Conservation (phyloP, 2,113 vertebrate species). For the Syrrhaptes paradoxus region DNA sequence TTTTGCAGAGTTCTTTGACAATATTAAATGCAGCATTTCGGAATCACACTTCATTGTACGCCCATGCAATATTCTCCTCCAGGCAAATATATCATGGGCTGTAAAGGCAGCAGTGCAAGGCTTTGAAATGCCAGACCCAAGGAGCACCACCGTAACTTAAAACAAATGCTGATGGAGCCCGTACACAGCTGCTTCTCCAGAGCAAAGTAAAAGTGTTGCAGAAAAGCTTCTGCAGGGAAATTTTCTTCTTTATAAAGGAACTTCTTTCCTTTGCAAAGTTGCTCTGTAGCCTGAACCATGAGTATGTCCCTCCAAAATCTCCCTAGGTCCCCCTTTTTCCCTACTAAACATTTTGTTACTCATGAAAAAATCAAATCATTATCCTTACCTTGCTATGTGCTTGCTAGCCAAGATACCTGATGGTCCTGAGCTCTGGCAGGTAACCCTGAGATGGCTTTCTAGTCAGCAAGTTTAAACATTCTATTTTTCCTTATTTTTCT, state of each 20-base stretch:
- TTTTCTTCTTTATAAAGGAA: not conserved
- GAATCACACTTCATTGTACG: not conserved
- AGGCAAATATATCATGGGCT: not conserved
- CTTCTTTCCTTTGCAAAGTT: not conserved
- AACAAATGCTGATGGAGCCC: not conserved
- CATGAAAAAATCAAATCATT: not conserved
- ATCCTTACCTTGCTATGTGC: not conserved
- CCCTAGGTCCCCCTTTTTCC: not conserved
- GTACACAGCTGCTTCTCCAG: not conserved
- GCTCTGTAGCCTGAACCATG: not conserved
- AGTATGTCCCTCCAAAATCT: not conserved
- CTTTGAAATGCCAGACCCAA: not conserved
- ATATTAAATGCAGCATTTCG: not conserved
- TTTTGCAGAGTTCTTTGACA: not conserved
- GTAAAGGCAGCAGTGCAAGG: not conserved
- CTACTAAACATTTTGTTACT: not conserved
- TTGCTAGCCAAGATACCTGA: not conserved
- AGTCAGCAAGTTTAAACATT: not conserved
- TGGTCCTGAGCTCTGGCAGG: not conserved
- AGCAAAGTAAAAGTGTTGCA: not conserved
- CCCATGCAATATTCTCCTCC: not conserved
- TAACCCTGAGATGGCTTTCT: not conserved
- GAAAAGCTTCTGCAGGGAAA: not conserved
- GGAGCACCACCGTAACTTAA: not conserved
- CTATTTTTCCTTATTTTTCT: not conserved